These are phyloP conservation scores for Quiscalus mexicanus DNA, from an alignment of 2,113 vertebrate species.

Conservation along the genomic window DNA sequence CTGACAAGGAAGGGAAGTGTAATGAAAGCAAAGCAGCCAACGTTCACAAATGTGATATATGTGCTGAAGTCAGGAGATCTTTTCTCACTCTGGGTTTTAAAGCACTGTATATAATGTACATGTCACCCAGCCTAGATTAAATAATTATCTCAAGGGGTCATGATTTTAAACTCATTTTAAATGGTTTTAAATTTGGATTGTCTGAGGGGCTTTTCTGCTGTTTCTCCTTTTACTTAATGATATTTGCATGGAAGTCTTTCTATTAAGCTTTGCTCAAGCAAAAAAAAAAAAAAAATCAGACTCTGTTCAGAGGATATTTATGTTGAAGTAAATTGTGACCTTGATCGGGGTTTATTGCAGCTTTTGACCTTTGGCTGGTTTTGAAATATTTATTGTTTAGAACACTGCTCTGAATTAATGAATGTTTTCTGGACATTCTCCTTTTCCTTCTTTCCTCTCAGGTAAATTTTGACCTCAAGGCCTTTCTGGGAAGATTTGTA, in stretches of 20 bases:
- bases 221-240: conserved; percentile 15
- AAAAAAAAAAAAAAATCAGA: not conserved
- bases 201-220: not conserved
- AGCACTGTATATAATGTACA: not conserved
- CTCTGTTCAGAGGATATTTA: not conserved
- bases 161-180: not conserved
- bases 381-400: conserved; percentile 17
- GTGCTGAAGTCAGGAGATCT: conserved; percentile 43
- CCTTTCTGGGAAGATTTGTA: not conserved
- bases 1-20: conserved; percentile 43
- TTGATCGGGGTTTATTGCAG: not conserved
- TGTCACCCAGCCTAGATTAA: conserved; percentile 14
- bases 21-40: conserved; percentile 46
- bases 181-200: not conserved
- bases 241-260: conserved; percentile 12
- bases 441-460: not conserved
- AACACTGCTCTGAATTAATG: not conserved
- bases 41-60: conserved; percentile 8
- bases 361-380: conserved; percentile 12
- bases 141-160: not conserved
- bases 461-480: not conserved
- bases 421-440: not conserved
- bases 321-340: conserved; percentile 14
- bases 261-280: not conserved
- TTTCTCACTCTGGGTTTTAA: not conserved